Evolutionary conservation across 1,140 invertebrate species (phyloP).

Genomic region (Hyles euphorbiae): DNA sequence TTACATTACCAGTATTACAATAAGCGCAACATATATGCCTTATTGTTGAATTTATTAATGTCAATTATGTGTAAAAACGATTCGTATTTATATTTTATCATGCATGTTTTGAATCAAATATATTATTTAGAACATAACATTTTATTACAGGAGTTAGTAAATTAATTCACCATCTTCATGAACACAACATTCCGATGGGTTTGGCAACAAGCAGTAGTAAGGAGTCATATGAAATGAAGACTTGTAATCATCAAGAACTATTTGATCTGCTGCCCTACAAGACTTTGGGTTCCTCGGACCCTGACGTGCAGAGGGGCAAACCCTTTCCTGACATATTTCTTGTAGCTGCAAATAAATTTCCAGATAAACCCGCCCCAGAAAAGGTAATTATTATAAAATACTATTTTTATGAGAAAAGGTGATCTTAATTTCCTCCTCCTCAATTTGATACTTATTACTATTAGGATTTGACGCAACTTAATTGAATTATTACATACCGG

Average conservation of each 20-base stretch:
- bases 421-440: no score
- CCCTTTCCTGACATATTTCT: slow-evolving; percentile 87
- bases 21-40: no score
- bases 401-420: no score
- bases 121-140: neutral
- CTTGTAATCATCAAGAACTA: slow-evolving; percentile 80
- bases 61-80: no score
- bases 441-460: no score
- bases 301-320: slow-evolving; percentile 85
- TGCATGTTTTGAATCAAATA: neutral
- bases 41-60: no score
- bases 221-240: slow-evolving; percentile 81
- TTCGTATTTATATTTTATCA: no score
- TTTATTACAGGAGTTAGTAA: slow-evolving; percentile 66
- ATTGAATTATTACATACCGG: no score
- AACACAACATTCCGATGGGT: slow-evolving; percentile 80
- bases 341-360: slow-evolving; percentile 82
- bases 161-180: slow-evolving; percentile 80
- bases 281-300: slow-evolving; percentile 82
- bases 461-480: no score
- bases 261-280: slow-evolving; percentile 80
- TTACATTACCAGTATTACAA: no score
- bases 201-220: slow-evolving; percentile 84
- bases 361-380: slow-evolving; percentile 74
- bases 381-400: slow-evolving; percentile 50